Percentiles rank a stretch among this genome's conserved stretches.
Evolutionary conservation across 2,888 invertebrate genomes (phyloP).

Genomic region (Agrochola litura): DNA sequence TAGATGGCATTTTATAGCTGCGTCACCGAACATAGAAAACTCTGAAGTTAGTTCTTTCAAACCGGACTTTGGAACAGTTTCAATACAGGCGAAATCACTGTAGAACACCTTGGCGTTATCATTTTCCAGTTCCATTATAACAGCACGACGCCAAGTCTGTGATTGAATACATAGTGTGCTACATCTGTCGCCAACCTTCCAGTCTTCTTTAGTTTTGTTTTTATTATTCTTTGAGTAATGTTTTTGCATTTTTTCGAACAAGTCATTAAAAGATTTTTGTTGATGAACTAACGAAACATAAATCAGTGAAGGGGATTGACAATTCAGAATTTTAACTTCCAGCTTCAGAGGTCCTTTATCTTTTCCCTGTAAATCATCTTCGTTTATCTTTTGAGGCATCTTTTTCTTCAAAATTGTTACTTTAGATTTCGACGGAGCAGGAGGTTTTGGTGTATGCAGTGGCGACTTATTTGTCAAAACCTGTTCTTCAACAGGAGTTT

Average conservation of each 20-base stretch:
- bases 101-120: conserved; percentile 90
- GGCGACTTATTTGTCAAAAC: conserved; percentile 76
- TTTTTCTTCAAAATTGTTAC: conserved; percentile 73
- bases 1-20: conserved; percentile 92
- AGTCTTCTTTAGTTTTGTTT: conserved; percentile 74
- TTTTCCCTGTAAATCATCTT: conserved; percentile 80
- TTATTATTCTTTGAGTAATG: conserved; percentile 82
- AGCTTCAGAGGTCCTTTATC: conserved; percentile 88
- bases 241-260: conserved; percentile 90
- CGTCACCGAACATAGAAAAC: conserved; percentile 89
- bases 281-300: conserved; percentile 90
- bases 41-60: conserved; percentile 88
- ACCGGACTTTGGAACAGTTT: conserved; percentile 82
- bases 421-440: conserved; percentile 63
- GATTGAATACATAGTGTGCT: conserved; percentile 84
- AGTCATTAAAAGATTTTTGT: conserved; percentile 82
- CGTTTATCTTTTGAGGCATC: conserved; percentile 58
- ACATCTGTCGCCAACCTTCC: conserved; percentile 89
- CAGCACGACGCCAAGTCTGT: conserved; percentile 92
- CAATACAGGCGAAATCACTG: conserved; percentile 92
- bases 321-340: conserved; percentile 87
- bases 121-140: conserved; percentile 82
- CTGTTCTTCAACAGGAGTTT: conserved; percentile 73
- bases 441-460: conserved; percentile 62
- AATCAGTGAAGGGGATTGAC: conserved; percentile 90